phyloP scores from a whole-genome alignment of 2,113 vertebrate species.

The Picathartes gymnocephalus region DNA sequence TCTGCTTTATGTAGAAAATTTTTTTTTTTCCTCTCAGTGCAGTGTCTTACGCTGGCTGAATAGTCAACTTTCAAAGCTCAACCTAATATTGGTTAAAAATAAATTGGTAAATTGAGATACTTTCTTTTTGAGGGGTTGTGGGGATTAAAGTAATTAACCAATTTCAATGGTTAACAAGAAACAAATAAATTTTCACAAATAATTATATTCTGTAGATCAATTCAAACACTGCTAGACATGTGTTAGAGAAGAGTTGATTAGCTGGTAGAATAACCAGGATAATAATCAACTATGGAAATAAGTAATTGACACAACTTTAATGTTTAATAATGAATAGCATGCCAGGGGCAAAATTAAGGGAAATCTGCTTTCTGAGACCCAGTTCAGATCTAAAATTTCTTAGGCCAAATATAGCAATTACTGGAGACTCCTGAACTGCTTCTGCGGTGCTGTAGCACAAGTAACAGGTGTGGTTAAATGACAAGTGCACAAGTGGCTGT shows the following conservation, averaged over 20 bases:
- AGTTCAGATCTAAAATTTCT: conserved; percentile 36
- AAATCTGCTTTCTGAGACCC: conserved; percentile 32
- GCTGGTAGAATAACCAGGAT: conserved; percentile 56
- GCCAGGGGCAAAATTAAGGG: conserved; percentile 51
- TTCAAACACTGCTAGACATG: conserved; percentile 22
- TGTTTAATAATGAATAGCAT: conserved; percentile 69
- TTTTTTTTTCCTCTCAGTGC: neutral
- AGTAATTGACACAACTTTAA: conserved; percentile 70
- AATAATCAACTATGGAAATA: conserved; percentile 66
- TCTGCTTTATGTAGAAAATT: neutral
- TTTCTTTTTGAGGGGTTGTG: conserved; percentile 39
- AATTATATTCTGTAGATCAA: conserved; percentile 37
- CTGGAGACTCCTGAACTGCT: neutral
- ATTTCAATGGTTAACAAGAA: conserved; percentile 49
- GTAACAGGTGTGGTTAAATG: conserved; percentile 41
- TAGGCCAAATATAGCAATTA: conserved; percentile 18
- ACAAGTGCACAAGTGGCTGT: neutral
- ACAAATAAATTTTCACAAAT: conserved; percentile 60
- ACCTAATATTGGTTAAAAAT: conserved; percentile 63
- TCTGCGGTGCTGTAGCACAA: neutral
- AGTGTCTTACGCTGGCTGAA: neutral
- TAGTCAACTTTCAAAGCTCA: conserved; percentile 48
- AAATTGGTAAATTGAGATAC: conserved; percentile 44
- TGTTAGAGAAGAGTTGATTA: conserved; percentile 57
- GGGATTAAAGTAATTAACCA: conserved; percentile 56